Conservation (phyloP, 1,140 invertebrate species). For the Holcopasites calliopsidis region DNA sequence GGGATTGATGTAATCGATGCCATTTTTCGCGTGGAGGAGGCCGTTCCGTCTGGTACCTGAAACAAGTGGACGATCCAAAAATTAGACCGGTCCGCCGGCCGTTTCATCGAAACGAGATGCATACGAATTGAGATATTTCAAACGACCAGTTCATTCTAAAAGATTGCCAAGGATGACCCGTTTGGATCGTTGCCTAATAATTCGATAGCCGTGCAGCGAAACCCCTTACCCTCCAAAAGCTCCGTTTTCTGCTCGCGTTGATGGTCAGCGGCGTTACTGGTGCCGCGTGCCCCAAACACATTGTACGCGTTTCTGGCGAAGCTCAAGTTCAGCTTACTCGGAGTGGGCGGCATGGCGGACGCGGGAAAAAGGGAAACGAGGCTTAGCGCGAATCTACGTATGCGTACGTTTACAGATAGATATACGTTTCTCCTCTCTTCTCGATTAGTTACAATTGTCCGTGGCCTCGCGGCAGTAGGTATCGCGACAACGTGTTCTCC, state of each 20-base stretch:
- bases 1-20: slow-evolving; percentile 82
- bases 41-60: slow-evolving; percentile 75
- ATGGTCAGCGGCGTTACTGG: slow-evolving; percentile 65
- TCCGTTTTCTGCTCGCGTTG: slow-evolving; percentile 77
- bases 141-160: neutral
- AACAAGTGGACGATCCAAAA: slow-evolving; percentile 45
- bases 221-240: slow-evolving; percentile 76
- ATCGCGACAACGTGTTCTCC: slow-evolving; percentile 21
- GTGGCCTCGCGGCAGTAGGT: neutral
- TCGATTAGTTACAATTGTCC: slow-evolving; percentile 1
- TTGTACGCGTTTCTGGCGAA: slow-evolving; percentile 77
- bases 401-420: neutral
- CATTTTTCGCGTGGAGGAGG: slow-evolving; percentile 74
- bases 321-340: slow-evolving; percentile 76
- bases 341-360: slow-evolving; percentile 74
- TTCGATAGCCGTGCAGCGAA: neutral
- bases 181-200: slow-evolving; percentile 6
- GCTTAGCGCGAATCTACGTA: neutral
- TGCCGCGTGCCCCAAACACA: slow-evolving; percentile 71
- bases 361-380: neutral
- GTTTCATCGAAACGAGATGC: neutral
- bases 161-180: neutral
- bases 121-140: too few species aligned
- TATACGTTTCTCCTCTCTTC: neutral
- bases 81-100: neutral